These are phyloP conservation scores for Pelodiscus sinensis DNA, from an alignment of 2,113 vertebrate genomes.

Conservation along the genomic window DNA sequence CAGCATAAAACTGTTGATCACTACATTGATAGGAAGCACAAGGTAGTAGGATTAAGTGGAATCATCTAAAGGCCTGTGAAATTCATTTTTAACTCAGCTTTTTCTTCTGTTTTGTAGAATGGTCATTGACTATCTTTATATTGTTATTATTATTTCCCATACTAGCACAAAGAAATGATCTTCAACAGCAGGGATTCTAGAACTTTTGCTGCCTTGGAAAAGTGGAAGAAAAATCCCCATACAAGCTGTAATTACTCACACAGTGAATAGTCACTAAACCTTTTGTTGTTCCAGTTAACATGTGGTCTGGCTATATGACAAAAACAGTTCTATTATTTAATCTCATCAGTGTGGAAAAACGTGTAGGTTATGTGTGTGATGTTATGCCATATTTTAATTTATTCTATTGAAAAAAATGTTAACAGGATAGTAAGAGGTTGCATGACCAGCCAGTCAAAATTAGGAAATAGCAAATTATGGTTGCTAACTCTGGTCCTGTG, in stretches of 20 bases:
- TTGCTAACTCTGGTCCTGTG: background rate
- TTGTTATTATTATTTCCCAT: background rate
- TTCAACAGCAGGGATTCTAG: background rate
- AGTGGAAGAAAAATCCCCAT: background rate
- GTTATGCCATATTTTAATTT: background rate
- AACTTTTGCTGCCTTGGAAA: background rate
- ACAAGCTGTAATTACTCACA: background rate
- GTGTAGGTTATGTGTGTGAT: rapidly evolving
- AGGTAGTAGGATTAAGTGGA: background rate
- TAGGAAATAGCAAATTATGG: background rate
- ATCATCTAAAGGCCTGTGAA: background rate
- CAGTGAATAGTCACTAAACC: background rate
- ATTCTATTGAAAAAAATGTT: background rate
- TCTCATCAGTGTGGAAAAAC: background rate
- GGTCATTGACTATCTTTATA: background rate
- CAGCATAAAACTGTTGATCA: background rate
- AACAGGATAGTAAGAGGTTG: background rate
- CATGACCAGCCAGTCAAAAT: background rate
- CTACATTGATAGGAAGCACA: rapidly evolving
- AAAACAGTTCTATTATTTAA: background rate
- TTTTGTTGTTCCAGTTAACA: background rate
- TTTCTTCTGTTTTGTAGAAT: background rate
- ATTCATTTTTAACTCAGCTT: background rate
- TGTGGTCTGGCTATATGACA: background rate
- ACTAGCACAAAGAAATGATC: background rate